Evolutionary conservation across 2,113 vertebrate genomes (phyloP).

Genomic region (Steatornis caripensis): DNA sequence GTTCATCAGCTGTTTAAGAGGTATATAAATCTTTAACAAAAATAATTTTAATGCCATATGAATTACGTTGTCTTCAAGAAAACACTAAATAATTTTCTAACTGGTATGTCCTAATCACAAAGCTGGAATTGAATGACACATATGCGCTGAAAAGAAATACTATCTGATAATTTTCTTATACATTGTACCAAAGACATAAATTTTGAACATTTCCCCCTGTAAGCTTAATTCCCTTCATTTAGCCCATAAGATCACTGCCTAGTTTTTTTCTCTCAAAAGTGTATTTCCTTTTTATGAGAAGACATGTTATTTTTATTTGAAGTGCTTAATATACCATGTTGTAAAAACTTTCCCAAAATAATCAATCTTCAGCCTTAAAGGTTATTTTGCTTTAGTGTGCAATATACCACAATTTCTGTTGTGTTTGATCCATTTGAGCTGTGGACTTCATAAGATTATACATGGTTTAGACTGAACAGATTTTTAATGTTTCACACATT

Average conservation of each 20-base stretch:
- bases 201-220: background rate
- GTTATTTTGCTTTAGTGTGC: conserved; percentile 4
- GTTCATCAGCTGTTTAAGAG: background rate
- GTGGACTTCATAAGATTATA: background rate
- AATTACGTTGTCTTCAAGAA: background rate
- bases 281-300: background rate
- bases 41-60: background rate
- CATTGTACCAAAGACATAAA: background rate
- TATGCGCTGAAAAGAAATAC: background rate
- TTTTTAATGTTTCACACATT: conserved; percentile 58
- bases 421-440: conserved; percentile 20
- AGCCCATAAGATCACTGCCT: background rate
- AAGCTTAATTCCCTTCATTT: background rate
- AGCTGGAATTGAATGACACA: background rate
- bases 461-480: conserved; percentile 29
- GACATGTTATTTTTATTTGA: background rate
- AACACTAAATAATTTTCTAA: background rate
- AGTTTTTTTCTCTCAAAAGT: conserved; percentile 1
- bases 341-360: conserved; percentile 24
- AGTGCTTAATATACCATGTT: background rate
- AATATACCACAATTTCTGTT: conserved; percentile 22
- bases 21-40: background rate
- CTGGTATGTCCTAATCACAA: background rate
- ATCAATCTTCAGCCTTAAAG: conserved; percentile 29
- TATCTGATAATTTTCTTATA: background rate